A percentile compares a stretch with the other conserved stretches of the same genome.
Conservation (phyloP, 1,140 invertebrate genomes). For the Hypothenemus hampei region DNA sequence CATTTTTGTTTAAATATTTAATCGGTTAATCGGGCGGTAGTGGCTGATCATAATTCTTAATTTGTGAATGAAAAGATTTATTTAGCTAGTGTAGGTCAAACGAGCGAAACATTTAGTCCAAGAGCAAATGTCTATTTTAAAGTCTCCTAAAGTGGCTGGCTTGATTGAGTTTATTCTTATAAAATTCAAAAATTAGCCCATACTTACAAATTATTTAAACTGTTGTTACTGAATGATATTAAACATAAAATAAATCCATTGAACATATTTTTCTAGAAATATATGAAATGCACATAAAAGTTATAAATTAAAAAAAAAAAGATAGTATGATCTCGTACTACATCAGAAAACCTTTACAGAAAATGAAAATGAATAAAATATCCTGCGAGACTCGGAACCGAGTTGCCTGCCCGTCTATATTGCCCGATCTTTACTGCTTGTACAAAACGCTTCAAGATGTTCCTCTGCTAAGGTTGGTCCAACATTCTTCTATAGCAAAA, state of each 20-base stretch:
- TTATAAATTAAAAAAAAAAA: too few relatives aligned
- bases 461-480: not conserved
- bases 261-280: too few relatives aligned
- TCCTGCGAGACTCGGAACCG: not conserved
- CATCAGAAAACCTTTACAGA: not conserved
- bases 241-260: too few relatives aligned
- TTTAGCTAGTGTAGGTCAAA: not conserved
- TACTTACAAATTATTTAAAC: too few relatives aligned
- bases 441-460: conserved; percentile 6
- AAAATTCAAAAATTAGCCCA: too few relatives aligned
- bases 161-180: too few relatives aligned
- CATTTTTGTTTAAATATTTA: too few relatives aligned
- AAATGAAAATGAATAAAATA: conserved; percentile 11
- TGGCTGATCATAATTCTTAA: not conserved
- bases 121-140: not conserved
- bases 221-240: too few relatives aligned
- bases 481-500: too few relatives aligned
- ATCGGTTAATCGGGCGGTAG: not conserved
- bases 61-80: not conserved
- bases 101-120: not conserved
- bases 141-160: too few relatives aligned
- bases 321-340: too few relatives aligned
- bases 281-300: too few relatives aligned
- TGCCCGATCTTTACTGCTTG: conserved; percentile 1
- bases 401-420: not conserved